Conservation (phyloP, 2,797 vertebrate genomes). For the Scolopax rusticola region DNA sequence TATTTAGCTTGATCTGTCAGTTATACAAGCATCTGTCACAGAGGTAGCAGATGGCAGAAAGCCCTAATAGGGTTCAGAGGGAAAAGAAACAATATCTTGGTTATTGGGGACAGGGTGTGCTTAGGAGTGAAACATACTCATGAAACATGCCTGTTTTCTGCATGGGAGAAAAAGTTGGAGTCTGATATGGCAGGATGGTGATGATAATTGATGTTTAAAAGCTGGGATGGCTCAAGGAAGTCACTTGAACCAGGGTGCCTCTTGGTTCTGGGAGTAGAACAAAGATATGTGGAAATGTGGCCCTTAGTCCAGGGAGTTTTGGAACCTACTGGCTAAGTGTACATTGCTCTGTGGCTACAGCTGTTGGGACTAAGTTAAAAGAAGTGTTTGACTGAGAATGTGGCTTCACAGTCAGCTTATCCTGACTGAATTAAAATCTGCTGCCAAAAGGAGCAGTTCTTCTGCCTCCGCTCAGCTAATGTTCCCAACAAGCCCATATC, state of each 20-base stretch:
- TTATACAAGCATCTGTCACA: slow-evolving; percentile 62
- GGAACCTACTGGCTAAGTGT: neutral
- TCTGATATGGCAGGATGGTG: neutral
- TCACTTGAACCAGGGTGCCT: neutral
- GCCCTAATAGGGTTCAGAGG: slow-evolving; percentile 48
- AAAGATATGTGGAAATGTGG: neutral
- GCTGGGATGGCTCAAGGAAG: neutral
- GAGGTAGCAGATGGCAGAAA: slow-evolving; percentile 64
- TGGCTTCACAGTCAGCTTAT: neutral
- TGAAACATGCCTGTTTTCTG: neutral
- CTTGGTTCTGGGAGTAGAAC: neutral
- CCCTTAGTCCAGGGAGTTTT: neutral
- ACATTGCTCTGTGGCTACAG: neutral
- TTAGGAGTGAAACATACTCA: neutral
- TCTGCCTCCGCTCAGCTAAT: neutral
- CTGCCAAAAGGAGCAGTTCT: neutral
- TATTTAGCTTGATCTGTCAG: slow-evolving; percentile 73
- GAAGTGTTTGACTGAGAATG: neutral
- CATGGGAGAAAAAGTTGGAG: neutral
- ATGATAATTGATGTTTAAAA: neutral
- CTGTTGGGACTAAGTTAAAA: neutral
- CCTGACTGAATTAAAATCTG: neutral
- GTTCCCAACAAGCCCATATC: neutral
- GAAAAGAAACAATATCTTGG: slow-evolving; percentile 20
- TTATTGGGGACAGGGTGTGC: slow-evolving; percentile 2